Conservation (phyloP, 2,113 vertebrate genomes). For the Ophiodon elongatus region DNA sequence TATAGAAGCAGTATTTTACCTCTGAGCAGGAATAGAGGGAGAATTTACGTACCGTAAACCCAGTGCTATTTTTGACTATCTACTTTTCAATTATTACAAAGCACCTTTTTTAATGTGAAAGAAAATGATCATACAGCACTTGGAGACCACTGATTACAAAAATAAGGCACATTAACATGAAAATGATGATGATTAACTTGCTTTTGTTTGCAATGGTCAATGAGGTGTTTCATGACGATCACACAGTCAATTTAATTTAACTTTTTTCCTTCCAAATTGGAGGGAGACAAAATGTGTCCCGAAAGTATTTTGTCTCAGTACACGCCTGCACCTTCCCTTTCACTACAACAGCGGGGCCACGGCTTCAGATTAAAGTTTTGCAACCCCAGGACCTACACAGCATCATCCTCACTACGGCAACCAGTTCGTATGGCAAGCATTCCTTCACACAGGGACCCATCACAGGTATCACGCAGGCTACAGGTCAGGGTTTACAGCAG, state of each 20-base stretch:
- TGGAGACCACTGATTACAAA: background rate
- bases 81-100: background rate
- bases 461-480: background rate
- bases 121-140: background rate
- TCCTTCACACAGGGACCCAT: conserved; percentile 38
- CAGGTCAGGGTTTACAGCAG: conserved; percentile 26
- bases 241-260: background rate
- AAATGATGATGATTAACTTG: background rate
- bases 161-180: background rate
- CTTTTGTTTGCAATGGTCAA: background rate
- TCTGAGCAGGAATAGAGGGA: background rate
- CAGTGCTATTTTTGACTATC: background rate
- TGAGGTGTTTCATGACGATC: background rate
- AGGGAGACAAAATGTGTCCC: background rate
- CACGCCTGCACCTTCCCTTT: background rate
- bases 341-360: background rate
- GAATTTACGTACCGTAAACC: background rate
- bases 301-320: background rate
- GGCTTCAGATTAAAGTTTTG: background rate
- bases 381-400: conserved; percentile 7
- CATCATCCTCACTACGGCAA: conserved; percentile 41
- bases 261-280: background rate
- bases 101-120: background rate
- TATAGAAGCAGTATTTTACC: background rate
- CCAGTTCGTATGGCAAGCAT: conserved; percentile 40